A percentile compares a stretch with the other conserved stretches of the same genome.
Conservation (phyloP, 2,797 vertebrate genomes). For the Lemur catta region DNA sequence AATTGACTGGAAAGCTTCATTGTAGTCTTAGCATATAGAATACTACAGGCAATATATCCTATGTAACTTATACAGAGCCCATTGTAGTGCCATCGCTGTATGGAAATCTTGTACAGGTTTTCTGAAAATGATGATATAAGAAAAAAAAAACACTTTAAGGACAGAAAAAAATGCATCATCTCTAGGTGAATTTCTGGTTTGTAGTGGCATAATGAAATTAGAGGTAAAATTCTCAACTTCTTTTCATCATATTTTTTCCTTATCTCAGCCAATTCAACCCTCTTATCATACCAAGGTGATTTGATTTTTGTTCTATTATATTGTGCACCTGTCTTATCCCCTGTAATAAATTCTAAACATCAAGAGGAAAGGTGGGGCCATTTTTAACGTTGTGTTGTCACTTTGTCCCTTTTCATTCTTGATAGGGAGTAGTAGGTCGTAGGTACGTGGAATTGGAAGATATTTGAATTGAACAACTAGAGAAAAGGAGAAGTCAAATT, state of each 20-base stretch:
- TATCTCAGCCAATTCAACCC: not conserved
- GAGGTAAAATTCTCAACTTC: not conserved
- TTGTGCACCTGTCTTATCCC: not conserved
- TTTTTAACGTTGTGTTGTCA: not conserved
- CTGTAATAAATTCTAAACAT: not conserved
- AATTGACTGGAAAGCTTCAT: not conserved
- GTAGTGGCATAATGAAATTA: not conserved
- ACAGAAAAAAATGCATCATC: not conserved
- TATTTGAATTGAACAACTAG: not conserved
- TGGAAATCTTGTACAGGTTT: not conserved
- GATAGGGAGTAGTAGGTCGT: not conserved
- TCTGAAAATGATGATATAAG: not conserved
- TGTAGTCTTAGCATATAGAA: not conserved
- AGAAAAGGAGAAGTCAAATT: not conserved
- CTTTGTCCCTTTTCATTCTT: not conserved
- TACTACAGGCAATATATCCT: not conserved
- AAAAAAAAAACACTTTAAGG: not conserved
- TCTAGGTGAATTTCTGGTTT: not conserved
- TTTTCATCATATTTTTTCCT: not conserved
- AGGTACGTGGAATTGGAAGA: not conserved
- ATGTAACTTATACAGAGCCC: not conserved
- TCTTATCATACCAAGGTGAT: not conserved
- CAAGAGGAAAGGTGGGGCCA: not conserved
- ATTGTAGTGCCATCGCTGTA: not conserved
- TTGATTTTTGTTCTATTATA: not conserved